phyloP scores from a whole-genome alignment of 2,113 vertebrate species.

The Podarcis raffonei region DNA sequence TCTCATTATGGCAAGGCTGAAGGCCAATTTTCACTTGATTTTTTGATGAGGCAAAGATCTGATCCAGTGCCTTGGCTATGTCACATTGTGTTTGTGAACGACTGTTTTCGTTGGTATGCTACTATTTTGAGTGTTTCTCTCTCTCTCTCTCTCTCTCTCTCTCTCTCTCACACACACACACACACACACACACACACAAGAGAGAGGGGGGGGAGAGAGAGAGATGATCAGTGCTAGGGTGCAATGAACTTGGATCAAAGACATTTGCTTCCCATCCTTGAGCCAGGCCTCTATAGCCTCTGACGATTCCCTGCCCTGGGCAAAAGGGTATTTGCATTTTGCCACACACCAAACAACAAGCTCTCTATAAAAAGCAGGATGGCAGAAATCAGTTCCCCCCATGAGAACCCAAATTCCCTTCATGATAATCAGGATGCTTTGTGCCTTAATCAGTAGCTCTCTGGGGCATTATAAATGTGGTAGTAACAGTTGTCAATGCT shows the following conservation, averaged over 20 bases:
- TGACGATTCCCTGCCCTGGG: not conserved
- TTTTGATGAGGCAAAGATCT: not conserved
- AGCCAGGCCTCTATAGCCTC: not conserved
- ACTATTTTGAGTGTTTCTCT: not conserved
- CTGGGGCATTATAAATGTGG: constrained; percentile 53
- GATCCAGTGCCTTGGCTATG: not conserved
- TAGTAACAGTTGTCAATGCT: constrained; percentile 57
- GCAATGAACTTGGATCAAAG: not conserved
- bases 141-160: not conserved
- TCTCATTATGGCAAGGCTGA: not conserved
- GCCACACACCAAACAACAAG: constrained; percentile 1
- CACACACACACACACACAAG: not conserved
- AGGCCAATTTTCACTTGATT: not conserved
- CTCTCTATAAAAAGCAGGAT: not conserved
- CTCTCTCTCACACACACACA: no score
- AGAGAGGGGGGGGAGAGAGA: not conserved
- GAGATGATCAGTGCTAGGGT: not conserved
- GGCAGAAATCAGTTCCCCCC: not conserved
- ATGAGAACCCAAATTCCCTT: constrained; percentile 30
- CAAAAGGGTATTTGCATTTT: constrained; percentile 9
- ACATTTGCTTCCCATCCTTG: not conserved
- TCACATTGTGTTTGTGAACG: not conserved
- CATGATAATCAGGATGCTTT: constrained; percentile 37
- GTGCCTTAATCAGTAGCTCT: constrained; percentile 59
- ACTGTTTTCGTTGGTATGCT: not conserved